These are phyloP conservation scores for Limosa lapponica DNA, from an alignment of 2,797 vertebrate genomes.

Conservation along the genomic window DNA sequence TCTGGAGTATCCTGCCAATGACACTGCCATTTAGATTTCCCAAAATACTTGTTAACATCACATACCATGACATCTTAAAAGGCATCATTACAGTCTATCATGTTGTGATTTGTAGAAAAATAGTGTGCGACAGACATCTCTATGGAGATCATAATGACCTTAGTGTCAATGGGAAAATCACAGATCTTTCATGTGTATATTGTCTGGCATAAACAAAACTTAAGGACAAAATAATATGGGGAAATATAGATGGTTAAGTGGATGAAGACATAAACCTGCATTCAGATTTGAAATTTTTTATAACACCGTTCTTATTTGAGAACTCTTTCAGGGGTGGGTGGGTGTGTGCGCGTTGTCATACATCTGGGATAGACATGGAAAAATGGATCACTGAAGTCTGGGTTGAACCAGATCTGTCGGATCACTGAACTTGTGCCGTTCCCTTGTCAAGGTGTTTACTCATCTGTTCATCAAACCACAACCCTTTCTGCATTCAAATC, in stretches of 20 bases:
- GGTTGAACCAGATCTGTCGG: background rate
- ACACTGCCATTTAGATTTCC: conserved; percentile 67
- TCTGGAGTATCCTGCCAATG: conserved; percentile 45
- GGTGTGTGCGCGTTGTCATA: background rate
- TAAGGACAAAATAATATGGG: background rate
- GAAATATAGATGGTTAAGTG: background rate
- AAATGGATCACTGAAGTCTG: conserved; percentile 18
- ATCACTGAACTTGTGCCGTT: background rate
- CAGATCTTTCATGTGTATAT: background rate
- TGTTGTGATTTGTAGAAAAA: conserved; percentile 65
- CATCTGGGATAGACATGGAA: background rate
- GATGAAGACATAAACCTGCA: background rate
- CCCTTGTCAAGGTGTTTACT: background rate
- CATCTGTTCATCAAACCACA: background rate
- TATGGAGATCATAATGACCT: conserved; percentile 43
- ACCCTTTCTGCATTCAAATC: background rate
- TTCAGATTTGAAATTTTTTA: background rate
- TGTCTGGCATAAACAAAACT: background rate
- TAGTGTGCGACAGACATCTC: conserved; percentile 43
- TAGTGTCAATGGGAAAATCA: conserved; percentile 1
- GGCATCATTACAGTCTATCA: conserved; percentile 59
- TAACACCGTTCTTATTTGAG: background rate
- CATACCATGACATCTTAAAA: conserved; percentile 70
- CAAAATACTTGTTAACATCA: conserved; percentile 63
- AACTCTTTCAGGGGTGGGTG: rapidly evolving